These are phyloP conservation scores for Peromyscus californicus DNA, from an alignment of 2,113 vertebrate genomes.

Conservation along the genomic window DNA sequence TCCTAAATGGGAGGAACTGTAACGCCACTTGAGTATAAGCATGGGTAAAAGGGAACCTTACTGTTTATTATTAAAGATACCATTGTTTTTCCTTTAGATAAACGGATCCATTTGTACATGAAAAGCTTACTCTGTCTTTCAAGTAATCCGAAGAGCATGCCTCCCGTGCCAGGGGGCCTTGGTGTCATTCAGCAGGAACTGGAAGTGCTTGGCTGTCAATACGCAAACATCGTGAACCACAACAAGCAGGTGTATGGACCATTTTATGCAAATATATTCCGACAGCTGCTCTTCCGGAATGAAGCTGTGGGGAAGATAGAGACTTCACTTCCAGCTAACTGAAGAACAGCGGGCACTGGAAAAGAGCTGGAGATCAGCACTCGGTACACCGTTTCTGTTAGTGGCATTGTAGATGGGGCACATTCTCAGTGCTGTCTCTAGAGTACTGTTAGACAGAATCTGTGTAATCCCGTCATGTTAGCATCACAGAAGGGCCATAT, in stretches of 20 bases:
- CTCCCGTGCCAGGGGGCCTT: slow-evolving; percentile 91
- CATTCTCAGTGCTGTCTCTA: neutral
- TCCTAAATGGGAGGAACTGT: neutral
- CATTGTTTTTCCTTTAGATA: slow-evolving; percentile 88
- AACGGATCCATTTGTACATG: slow-evolving; percentile 93
- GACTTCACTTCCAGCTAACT: slow-evolving; percentile 77
- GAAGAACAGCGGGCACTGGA: neutral
- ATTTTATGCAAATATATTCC: slow-evolving; percentile 95
- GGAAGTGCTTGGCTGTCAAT: slow-evolving; percentile 89
- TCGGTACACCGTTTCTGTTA: neutral
- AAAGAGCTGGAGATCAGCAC: neutral
- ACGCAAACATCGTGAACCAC: slow-evolving; percentile 92
- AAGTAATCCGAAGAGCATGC: slow-evolving; percentile 86
- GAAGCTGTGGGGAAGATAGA: slow-evolving; percentile 79
- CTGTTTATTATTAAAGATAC: neutral
- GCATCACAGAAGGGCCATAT: slow-evolving; percentile 47
- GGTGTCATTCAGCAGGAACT: slow-evolving; percentile 92
- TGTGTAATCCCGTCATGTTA: slow-evolving; percentile 1
- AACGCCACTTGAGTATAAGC: neutral
- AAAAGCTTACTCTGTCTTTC: slow-evolving; percentile 89
- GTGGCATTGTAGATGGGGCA: slow-evolving; percentile 12
- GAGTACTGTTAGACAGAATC: neutral
- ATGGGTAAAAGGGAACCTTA: neutral
- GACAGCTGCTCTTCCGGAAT: slow-evolving; percentile 91
- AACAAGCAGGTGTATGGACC: slow-evolving; percentile 96